A percentile compares a stretch with the other conserved stretches of the same genome.
Conservation (phyloP, 2,888 invertebrate species). For the Scelioninae gen. 2 region DNA sequence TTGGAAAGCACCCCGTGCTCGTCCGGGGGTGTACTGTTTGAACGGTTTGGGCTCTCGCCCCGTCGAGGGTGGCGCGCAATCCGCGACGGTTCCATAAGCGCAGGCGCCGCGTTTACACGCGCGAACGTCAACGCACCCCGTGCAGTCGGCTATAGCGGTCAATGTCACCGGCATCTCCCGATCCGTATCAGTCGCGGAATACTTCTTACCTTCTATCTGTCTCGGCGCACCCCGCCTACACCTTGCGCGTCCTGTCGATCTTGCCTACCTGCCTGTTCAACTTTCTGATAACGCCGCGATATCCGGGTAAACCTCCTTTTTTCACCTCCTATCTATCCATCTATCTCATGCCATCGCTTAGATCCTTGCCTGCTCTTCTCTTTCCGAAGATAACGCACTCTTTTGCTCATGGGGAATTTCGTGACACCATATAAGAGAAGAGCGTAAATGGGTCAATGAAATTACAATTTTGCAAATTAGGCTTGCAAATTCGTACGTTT, state of each 20-base stretch:
- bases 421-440: too few relatives aligned
- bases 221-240: slow-evolving; percentile 13
- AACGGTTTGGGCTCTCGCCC: slow-evolving; percentile 69
- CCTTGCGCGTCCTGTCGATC: slow-evolving; percentile 37
- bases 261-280: slow-evolving; percentile 29
- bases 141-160: slow-evolving; percentile 64
- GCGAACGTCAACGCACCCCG: slow-evolving; percentile 61
- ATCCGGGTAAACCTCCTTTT: slow-evolving; percentile 31
- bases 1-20: slow-evolving; percentile 66
- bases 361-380: too few relatives aligned
- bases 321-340: not conserved
- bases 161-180: slow-evolving; percentile 69
- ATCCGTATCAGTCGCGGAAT: too few relatives aligned
- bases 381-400: too few relatives aligned
- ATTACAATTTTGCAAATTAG: too few relatives aligned
- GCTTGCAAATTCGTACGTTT: too few relatives aligned
- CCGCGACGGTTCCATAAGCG: slow-evolving; percentile 62
- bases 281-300: slow-evolving; percentile 54
- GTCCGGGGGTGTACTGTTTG: slow-evolving; percentile 67
- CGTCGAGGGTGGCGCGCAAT: slow-evolving; percentile 66
- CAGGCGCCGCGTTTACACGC: slow-evolving; percentile 63
- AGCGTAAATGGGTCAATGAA: too few relatives aligned
- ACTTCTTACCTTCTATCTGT: slow-evolving; percentile 19
- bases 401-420: too few relatives aligned
- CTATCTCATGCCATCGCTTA: too few relatives aligned